Base-by-base conservation (phyloP, 1,140 invertebrate species). In the Brachionus sp. region DNA sequence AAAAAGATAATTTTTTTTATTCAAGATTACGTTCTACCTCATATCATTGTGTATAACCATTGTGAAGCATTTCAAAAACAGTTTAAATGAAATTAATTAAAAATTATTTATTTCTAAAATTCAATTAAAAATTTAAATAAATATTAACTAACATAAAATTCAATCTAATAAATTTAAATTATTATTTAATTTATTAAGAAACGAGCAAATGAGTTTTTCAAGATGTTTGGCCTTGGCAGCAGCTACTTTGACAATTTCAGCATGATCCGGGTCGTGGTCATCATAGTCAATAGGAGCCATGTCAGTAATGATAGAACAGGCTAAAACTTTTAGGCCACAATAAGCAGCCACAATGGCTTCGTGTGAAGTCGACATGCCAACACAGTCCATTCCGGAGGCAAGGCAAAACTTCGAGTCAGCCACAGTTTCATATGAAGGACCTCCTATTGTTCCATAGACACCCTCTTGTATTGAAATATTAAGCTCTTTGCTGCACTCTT, bases 341-440 rank as follows among this genome's bases (percentile, higher is more conserved):
- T 98, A 95, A 33, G 92, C 90, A 0, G 95, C 96, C 0, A 93
- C 94, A 50, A 96, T 92, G 0, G 95, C 94, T 90, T 97, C 94
- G 75, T 93, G 93, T 1, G 94, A 93, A 0, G 95, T 97, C n/a
- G 94, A 95, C 95, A 97, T 98, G 92, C 92, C 95, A 13, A 96
- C 94, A 33, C 94, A 93, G 87, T 96, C 95, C 13, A 93, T 93
- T 23, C 95, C 95, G 37, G 95, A 88, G 89, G 93, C 92, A 85
- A 92, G 91, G 23, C 96, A 89, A 89, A 94, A 92, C 82, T 91
- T 92, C 13, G 95, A 87, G 88, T 97, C 95, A 4, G 95, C 94
- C 0, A 95, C 93, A 0, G 95, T 96, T 89, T 96, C 95, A 87
- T 93, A 97, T 87, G 92, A 94, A 0, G 95, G 95, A 4, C 95